These are phyloP conservation scores for Conger conger DNA, from an alignment of 2,113 vertebrate genomes.

Conservation along the genomic window DNA sequence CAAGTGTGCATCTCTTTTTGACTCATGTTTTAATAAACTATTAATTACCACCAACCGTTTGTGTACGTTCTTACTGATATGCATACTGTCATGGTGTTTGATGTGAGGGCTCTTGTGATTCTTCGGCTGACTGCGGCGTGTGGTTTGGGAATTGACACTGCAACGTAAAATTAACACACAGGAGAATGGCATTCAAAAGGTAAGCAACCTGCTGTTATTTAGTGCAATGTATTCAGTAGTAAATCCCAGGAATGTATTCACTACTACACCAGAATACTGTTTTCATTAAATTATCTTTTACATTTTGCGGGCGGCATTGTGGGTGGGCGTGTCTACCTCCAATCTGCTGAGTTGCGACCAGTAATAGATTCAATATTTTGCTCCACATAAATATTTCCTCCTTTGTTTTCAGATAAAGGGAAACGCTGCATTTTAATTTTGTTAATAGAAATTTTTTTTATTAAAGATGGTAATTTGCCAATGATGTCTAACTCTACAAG, in stretches of 20 bases:
- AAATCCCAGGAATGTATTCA: neutral
- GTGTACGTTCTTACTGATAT: conserved; percentile 52
- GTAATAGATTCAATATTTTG: no score
- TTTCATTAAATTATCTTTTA: neutral
- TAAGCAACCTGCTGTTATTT: neutral
- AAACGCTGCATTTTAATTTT: no score
- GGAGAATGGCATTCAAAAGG: neutral
- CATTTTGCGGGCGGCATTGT: neutral
- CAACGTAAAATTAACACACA: neutral
- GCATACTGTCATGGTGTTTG: neutral
- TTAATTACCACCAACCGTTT: conserved; percentile 77
- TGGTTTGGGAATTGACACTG: neutral
- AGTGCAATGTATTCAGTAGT: neutral
- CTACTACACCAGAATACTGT: neutral
- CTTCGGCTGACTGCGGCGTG: neutral
- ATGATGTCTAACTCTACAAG: neutral
- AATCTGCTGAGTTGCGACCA: no score
- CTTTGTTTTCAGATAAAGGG: no score
- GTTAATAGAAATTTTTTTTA: no score
- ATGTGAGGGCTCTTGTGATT: neutral
- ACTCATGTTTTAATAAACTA: conserved; percentile 82
- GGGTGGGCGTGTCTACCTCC: no score
- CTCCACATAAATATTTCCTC: no score
- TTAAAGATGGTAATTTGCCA: no score
- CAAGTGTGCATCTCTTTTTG: conserved; percentile 75